Percentiles rank a stretch among this genome's conserved stretches.
Evolutionary conservation across 2,113 vertebrate genomes (phyloP).

Genomic region (Strix uralensis): DNA sequence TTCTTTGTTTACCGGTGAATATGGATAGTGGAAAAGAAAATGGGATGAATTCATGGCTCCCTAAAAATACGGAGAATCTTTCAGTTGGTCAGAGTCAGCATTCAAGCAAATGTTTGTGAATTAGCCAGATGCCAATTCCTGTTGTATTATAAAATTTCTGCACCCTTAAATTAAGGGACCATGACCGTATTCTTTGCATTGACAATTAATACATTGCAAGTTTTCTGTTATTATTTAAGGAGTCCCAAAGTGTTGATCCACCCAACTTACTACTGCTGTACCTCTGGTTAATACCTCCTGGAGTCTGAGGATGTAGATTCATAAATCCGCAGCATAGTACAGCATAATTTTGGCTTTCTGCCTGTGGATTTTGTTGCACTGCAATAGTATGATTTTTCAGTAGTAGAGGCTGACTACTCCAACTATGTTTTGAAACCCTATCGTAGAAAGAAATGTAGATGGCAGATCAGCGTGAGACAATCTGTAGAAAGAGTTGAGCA

Average conservation of each 20-base stretch:
- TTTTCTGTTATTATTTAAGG: not conserved
- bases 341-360: not conserved
- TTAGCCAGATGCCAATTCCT: not conserved
- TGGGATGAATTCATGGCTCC: fast-evolving
- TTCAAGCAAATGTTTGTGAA: not conserved
- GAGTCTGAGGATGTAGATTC: not conserved
- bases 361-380: not conserved
- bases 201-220: not conserved
- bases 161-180: not conserved
- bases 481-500: not conserved
- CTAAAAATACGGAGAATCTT: not conserved
- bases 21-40: not conserved
- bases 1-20: not conserved
- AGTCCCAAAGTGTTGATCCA: not conserved
- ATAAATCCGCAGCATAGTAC: not conserved
- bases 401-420: not conserved
- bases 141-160: not conserved
- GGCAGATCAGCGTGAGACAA: not conserved
- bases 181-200: not conserved
- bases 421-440: not conserved
- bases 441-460: not conserved
- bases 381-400: not conserved
- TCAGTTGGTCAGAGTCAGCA: fast-evolving
- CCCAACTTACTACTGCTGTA: not conserved
- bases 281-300: not conserved